Conservation (phyloP, 2,888 invertebrate genomes). For the Conchocele bisecta region DNA sequence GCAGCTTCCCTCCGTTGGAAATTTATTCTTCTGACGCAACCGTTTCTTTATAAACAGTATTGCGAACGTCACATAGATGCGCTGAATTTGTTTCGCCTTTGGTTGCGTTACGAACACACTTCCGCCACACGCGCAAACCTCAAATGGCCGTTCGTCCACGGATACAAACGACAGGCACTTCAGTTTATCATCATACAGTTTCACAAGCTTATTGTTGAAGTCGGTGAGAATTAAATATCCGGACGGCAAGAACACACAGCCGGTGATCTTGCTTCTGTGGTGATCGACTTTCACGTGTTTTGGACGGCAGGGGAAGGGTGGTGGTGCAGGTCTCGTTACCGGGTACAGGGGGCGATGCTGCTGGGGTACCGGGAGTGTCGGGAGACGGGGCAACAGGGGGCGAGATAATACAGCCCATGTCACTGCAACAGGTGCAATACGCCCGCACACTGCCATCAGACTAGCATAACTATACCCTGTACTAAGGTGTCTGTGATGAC, state of each 20-base stretch:
- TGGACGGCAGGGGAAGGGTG: too few species aligned
- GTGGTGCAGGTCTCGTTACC: too few species aligned
- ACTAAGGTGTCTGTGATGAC: too few species aligned
- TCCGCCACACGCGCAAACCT: constrained; percentile 27
- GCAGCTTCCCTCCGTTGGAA: constrained; percentile 53
- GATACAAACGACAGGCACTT: constrained; percentile 46
- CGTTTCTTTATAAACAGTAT: constrained; percentile 36
- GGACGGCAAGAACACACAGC: constrained; percentile 43
- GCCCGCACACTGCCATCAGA: too few species aligned
- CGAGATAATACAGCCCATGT: too few species aligned
- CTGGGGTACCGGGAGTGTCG: too few species aligned
- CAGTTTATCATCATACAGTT: constrained; percentile 45
- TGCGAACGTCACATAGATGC: constrained; percentile 39
- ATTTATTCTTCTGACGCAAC: constrained; percentile 27
- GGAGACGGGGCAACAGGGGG: too few species aligned
- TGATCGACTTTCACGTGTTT: too few species aligned
- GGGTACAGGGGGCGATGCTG: too few species aligned
- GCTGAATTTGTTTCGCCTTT: constrained; percentile 39
- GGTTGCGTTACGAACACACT: constrained; percentile 46
- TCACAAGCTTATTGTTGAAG: constrained; percentile 41
- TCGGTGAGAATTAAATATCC: constrained; percentile 48
- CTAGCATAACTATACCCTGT: too few species aligned
- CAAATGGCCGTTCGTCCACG: constrained; percentile 40
- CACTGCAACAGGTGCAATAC: too few species aligned
- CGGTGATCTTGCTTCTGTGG: constrained; percentile 42